Evolutionary conservation across 2,888 invertebrate genomes (phyloP), one percentile per base, ranked within the genome.

Genomic region (Mimas tiliae): DNA sequence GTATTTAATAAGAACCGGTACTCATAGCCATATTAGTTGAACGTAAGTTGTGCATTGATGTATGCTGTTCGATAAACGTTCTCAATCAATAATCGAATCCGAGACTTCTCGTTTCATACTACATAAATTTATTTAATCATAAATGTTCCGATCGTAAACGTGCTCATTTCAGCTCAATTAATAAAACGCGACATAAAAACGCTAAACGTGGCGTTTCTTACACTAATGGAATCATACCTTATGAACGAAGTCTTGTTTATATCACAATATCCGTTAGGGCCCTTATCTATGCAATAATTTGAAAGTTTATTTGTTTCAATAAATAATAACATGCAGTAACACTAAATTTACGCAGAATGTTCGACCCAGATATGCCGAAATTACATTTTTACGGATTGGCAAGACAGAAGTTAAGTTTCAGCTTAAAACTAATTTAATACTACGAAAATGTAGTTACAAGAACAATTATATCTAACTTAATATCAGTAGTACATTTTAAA

Each of bases 321-420:
- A 12, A 14, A 27, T 33, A 52, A 52, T 9, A 45, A 1, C 11
- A 12, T 45, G 6, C 11, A 42, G 12, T 27, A 12, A 27, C 12
- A 2, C 21, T 6, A 42, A 21, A 38, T 12, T 42, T 58, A 11
- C 19, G 12, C 14, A 14, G 19, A 55, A 8, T 42, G 3, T 42
- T 58, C 19, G 38, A 58, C 58, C 42, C 38, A 11, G 6, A 19
- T 34, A 19, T 11, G 19, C 12, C 12, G 19, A 19, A 38, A 16
- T 42, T n/a, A 38, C 38, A 16, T 19, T 58, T 19, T 11, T 11
- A 11, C 34, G 7, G n/a, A 16, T 42, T 38, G 38, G 19, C 38
- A 42, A 42, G 58, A 74, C 64, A 74, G 73, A 70, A 75, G 66
- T 69, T 69, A 50, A 50, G 19, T 68, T 50, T 33, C 50, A 33